Evolutionary conservation across 2,888 invertebrate genomes (phyloP).

Genomic region (Protophormia terraenovae): DNA sequence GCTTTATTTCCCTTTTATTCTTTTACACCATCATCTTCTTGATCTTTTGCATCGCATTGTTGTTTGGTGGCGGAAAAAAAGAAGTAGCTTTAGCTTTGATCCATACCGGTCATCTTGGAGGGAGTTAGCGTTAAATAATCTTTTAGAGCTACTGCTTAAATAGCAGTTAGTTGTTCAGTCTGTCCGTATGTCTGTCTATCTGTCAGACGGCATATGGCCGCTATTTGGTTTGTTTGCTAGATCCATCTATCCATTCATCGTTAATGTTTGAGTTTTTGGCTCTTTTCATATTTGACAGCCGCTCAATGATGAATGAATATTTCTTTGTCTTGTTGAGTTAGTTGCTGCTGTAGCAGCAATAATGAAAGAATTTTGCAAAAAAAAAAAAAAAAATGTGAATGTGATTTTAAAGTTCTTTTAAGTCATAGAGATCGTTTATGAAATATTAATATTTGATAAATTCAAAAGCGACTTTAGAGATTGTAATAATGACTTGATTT

Average conservation of each 20-base stretch:
- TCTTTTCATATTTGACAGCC: slow-evolving; percentile 61
- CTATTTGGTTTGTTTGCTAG: neutral
- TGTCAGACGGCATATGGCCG: neutral
- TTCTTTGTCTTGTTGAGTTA: slow-evolving; percentile 7
- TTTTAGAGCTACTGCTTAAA: slow-evolving; percentile 66
- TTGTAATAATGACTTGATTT: slow-evolving; percentile 40
- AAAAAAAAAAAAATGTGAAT: slow-evolving; percentile 27
- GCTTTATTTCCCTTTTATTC: slow-evolving; percentile 19
- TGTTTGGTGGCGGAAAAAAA: slow-evolving; percentile 6
- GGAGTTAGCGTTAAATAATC: slow-evolving; percentile 67
- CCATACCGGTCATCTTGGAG: slow-evolving; percentile 47
- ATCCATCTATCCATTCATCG: neutral
- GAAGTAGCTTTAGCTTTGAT: slow-evolving; percentile 58
- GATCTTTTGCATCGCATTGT: neutral
- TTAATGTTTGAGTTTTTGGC: slow-evolving; percentile 47
- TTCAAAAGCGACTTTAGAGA: slow-evolving; percentile 5
- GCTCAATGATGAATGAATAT: slow-evolving; percentile 64
- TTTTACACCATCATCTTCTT: neutral
- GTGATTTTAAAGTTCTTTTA: slow-evolving; percentile 20
- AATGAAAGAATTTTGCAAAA: slow-evolving; percentile 38
- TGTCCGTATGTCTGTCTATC: neutral
- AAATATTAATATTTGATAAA: slow-evolving; percentile 53
- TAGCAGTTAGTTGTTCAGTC: slow-evolving; percentile 39
- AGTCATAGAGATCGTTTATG: slow-evolving; percentile 51
- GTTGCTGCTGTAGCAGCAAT: slow-evolving; percentile 11